These are phyloP conservation scores for Sandelia bainsii DNA, from an alignment of 2,797 vertebrate species.

Conservation along the genomic window DNA sequence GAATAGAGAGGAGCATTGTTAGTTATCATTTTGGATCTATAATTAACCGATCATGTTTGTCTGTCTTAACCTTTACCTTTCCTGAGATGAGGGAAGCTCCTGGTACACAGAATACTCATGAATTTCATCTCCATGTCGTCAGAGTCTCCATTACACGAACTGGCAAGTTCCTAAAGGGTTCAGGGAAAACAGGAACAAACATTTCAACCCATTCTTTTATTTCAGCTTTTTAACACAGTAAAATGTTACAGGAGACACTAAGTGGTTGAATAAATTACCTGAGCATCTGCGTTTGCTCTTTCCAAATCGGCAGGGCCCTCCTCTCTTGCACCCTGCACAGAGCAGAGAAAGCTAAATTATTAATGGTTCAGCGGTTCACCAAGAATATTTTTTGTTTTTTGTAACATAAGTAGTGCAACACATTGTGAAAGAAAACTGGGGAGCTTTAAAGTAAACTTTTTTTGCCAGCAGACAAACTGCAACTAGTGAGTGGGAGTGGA, in stretches of 20 bases:
- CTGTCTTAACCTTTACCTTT: constrained; percentile 84
- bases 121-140: constrained; percentile 93
- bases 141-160: constrained; percentile 89
- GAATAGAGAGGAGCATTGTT: neutral
- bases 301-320: constrained; percentile 87
- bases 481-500: constrained; percentile 63
- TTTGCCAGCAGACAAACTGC: constrained; percentile 33
- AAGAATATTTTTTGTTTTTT: neutral
- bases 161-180: constrained; percentile 88
- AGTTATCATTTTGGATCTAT: neutral
- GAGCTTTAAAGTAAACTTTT: constrained; percentile 7
- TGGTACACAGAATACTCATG: constrained; percentile 95
- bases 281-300: constrained; percentile 88
- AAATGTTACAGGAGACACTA: neutral
- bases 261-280: constrained; percentile 81
- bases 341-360: constrained; percentile 6
- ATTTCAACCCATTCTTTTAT: constrained; percentile 5
- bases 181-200: constrained; percentile 23
- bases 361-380: constrained; percentile 4
- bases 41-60: neutral
- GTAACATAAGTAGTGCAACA: neutral
- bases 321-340: constrained; percentile 90
- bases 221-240: constrained; percentile 2
- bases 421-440: neutral
- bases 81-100: constrained; percentile 94